Conservation (phyloP, 1,140 invertebrate genomes). For the Philopotamus ludificatus region DNA sequence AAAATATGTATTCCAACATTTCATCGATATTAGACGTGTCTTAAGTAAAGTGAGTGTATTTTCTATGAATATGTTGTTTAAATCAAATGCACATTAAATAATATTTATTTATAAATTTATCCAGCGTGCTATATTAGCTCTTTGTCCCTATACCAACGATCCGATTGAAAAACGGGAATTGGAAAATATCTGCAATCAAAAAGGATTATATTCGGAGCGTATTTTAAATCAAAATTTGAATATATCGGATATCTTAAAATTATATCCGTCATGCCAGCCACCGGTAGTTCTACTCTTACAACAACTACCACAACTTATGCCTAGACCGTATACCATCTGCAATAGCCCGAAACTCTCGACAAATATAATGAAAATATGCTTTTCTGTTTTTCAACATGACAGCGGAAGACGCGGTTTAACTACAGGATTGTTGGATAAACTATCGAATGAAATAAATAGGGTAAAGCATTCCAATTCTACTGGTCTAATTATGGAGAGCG, state of each 20-base stretch:
- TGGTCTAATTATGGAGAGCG: no score
- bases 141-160: slow-evolving; percentile 50
- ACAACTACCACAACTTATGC: slow-evolving; percentile 69
- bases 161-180: slow-evolving; percentile 62
- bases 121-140: neutral
- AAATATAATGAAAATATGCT: slow-evolving; percentile 63
- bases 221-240: slow-evolving; percentile 60
- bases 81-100: neutral
- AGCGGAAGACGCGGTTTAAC: slow-evolving; percentile 63
- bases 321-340: slow-evolving; percentile 78
- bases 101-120: neutral
- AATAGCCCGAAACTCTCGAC: slow-evolving; percentile 60
- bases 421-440: slow-evolving; percentile 62
- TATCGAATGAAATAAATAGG: neutral
- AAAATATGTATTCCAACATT: slow-evolving; percentile 29
- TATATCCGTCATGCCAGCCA: slow-evolving; percentile 65
- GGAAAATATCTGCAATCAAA: slow-evolving; percentile 66
- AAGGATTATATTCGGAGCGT: slow-evolving; percentile 60
- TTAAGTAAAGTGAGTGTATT: slow-evolving; percentile 32
- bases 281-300: slow-evolving; percentile 67
- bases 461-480: no score
- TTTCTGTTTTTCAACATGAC: slow-evolving; percentile 62
- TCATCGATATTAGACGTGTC: slow-evolving; percentile 31
- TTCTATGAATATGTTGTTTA: no score
- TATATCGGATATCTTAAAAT: slow-evolving; percentile 65